Percentiles rank a stretch among this genome's conserved stretches.
Evolutionary conservation across 2,113 vertebrate genomes (phyloP).

Genomic region (human): DNA sequence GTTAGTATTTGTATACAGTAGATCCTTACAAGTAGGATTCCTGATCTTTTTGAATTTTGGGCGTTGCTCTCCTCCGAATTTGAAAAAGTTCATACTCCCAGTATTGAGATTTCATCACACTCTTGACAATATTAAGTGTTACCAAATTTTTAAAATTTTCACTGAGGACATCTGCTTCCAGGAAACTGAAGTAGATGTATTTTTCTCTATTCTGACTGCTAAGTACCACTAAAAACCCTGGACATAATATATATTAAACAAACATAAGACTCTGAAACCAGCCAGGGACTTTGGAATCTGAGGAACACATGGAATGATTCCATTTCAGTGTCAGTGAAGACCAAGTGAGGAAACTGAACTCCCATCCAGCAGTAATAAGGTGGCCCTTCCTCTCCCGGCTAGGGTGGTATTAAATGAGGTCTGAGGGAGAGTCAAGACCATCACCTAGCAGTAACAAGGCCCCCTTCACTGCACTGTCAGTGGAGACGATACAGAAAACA

Average conservation of each 20-base stretch:
- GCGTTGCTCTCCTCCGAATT: not conserved
- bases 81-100: not conserved
- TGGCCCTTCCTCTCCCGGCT: not conserved
- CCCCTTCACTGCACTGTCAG: not conserved
- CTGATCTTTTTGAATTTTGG: not conserved
- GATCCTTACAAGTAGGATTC: not conserved
- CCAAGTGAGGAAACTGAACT: not conserved
- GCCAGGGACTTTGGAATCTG: not conserved
- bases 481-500: not conserved
- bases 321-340: not conserved
- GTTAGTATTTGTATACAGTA: not conserved
- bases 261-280: not conserved
- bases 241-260: not conserved
- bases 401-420: not conserved
- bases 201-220: not conserved
- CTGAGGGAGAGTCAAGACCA: not conserved
- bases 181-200: not conserved
- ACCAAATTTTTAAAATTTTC: not conserved
- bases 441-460: not conserved
- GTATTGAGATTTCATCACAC: not conserved
- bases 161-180: not conserved
- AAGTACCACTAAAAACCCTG: not conserved
- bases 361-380: not conserved
- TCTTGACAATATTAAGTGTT: not conserved
- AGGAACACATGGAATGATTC: not conserved